Evolutionary conservation across 2,113 vertebrate species (phyloP).

Genomic region (Silurus asotus): DNA sequence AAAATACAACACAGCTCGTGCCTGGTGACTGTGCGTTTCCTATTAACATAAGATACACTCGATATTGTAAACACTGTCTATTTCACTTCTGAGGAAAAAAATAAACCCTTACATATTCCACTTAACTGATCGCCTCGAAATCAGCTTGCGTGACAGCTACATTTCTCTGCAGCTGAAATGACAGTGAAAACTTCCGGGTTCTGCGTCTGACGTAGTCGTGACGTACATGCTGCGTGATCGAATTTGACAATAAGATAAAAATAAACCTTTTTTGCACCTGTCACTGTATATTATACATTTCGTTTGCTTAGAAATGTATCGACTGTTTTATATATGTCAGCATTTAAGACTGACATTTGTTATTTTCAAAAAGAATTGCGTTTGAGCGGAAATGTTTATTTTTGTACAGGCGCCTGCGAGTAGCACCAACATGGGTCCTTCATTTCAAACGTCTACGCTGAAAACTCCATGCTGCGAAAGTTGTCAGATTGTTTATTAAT

Average conservation of each 20-base stretch:
- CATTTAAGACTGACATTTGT: not conserved
- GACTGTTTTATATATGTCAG: not conserved
- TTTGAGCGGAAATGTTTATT: not conserved
- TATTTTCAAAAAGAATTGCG: not conserved
- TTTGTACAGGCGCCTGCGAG: constrained; percentile 19
- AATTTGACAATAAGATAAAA: too few species aligned
- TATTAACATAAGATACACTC: not conserved
- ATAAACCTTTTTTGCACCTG: not conserved
- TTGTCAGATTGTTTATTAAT: too few species aligned
- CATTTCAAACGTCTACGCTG: not conserved
- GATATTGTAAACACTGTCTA: not conserved
- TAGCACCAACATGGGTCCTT: not conserved
- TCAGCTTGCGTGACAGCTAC: not conserved
- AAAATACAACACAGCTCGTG: not conserved
- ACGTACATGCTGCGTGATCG: not conserved
- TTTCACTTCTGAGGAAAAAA: not conserved
- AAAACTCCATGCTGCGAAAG: not conserved
- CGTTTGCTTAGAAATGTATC: not conserved
- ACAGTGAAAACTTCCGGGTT: constrained; percentile 14
- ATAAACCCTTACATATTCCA: not conserved
- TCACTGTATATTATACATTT: not conserved
- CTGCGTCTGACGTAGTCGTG: not conserved
- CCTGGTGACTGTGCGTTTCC: not conserved
- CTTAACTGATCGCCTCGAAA: not conserved
- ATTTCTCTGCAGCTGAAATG: not conserved